A percentile compares a stretch with the other conserved stretches of the same genome.
Evolutionary conservation across 2,888 invertebrate genomes (phyloP).

Genomic region (Autographa pulchrina): DNA sequence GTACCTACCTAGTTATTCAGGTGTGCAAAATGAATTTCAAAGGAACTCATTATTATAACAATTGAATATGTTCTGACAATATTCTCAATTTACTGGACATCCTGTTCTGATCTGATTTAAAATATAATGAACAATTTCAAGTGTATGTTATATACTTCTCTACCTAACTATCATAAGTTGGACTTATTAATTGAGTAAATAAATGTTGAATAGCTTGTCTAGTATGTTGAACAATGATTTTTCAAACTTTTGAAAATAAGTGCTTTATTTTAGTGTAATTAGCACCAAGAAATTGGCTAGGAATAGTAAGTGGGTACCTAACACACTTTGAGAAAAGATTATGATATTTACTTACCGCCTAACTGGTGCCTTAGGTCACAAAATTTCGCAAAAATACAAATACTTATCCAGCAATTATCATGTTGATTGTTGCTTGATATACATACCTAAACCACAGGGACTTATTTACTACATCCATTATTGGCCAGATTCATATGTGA

Average conservation of each 20-base stretch:
- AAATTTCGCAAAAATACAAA: not conserved
- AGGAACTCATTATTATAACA: not conserved
- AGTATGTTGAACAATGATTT: not conserved
- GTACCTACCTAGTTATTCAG: not conserved
- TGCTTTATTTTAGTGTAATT: not conserved
- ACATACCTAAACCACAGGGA: not conserved
- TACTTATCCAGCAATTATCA: not conserved
- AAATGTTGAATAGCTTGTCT: not conserved
- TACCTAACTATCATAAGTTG: not conserved
- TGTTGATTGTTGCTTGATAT: not conserved
- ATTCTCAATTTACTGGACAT: not conserved
- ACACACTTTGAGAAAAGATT: not conserved
- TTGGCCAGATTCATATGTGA: conserved; percentile 7
- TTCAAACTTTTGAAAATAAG: not conserved
- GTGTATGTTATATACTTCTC: not conserved
- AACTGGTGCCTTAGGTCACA: conserved; percentile 28
- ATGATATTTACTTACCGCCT: conserved; percentile 16
- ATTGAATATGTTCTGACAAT: not conserved
- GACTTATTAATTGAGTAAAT: not conserved
- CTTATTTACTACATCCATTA: not conserved
- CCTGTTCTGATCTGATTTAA: not conserved
- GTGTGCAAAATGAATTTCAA: not conserved
- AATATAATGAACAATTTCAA: not conserved
- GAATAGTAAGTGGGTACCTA: not conserved
- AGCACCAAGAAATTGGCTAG: not conserved